Evolutionary conservation across 2,797 vertebrate species (phyloP).

Genomic region (Alcedo atthis): DNA sequence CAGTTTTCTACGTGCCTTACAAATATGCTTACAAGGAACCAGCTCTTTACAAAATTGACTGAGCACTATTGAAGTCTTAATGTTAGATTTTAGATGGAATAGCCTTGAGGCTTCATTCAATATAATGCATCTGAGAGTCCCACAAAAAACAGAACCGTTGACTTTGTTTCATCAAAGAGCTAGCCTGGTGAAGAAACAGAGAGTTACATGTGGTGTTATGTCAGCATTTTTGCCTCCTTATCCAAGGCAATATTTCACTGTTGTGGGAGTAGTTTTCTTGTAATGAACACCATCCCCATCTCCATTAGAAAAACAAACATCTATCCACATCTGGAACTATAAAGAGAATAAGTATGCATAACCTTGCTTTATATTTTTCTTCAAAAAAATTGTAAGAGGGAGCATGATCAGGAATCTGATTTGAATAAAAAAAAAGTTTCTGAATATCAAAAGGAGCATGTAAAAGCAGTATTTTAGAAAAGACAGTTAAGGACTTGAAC

Average conservation of each 20-base stretch:
- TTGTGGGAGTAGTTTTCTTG: not conserved
- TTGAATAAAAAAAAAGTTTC: not conserved
- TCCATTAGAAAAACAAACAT: not conserved
- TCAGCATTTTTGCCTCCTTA: not conserved
- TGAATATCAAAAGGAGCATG: not conserved
- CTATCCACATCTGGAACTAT: not conserved
- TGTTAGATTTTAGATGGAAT: not conserved
- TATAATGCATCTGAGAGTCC: not conserved
- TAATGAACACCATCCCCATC: not conserved
- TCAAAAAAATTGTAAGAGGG: not conserved
- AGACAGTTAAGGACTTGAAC: not conserved
- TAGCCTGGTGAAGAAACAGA: not conserved
- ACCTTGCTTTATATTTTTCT: not conserved
- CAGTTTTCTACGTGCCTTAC: not conserved
- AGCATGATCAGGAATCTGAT: not conserved
- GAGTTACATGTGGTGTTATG: not conserved
- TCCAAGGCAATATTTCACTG: not conserved
- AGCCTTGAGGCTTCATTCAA: not conserved
- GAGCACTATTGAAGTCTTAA: not conserved
- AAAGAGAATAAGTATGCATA: not conserved
- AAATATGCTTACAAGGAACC: not conserved
- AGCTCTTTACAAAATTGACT: not conserved
- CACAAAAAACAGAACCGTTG: not conserved
- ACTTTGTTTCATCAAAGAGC: not conserved
- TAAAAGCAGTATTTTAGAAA: not conserved